Conservation (phyloP, 2,888 invertebrate genomes). For the Agrochola circellaris region DNA sequence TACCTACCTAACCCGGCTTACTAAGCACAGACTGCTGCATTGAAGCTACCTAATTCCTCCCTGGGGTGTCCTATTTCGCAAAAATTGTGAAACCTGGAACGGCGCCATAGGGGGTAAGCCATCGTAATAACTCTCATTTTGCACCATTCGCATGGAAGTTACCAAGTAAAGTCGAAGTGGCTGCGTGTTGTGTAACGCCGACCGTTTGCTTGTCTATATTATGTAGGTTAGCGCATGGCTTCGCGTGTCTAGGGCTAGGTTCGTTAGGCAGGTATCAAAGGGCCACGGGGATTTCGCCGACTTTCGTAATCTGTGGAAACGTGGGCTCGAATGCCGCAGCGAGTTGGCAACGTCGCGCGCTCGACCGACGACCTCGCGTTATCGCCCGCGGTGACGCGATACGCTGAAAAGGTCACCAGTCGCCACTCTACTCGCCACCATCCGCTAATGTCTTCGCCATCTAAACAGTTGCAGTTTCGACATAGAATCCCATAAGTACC, state of each 20-base stretch:
- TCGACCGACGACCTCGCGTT: conserved; percentile 89
- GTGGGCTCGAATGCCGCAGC: conserved; percentile 81
- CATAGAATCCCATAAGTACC: conserved; percentile 82
- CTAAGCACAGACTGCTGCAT: conserved; percentile 58
- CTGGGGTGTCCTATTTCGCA: conserved; percentile 70
- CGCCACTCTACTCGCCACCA: conserved; percentile 78
- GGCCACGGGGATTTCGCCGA: conserved; percentile 83
- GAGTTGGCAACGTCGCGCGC: conserved; percentile 87
- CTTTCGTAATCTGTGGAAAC: conserved; percentile 83
- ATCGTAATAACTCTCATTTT: conserved; percentile 73
- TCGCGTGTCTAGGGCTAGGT: conserved; percentile 74
- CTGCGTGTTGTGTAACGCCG: conserved; percentile 57
- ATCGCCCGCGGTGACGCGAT: conserved; percentile 87
- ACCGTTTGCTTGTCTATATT: conserved; percentile 60
- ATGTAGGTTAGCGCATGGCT: conserved; percentile 71
- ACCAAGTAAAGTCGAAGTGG: conserved; percentile 48
- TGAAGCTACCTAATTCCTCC: conserved; percentile 69
- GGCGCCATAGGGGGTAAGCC: conserved; percentile 70
- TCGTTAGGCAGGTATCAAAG: conserved; percentile 76
- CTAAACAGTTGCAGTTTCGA: conserved; percentile 86
- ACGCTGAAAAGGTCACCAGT: conserved; percentile 88
- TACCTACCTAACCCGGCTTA: conserved; percentile 47
- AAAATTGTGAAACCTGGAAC: conserved; percentile 74
- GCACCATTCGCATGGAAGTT: conserved; percentile 66
- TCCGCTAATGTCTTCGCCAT: conserved; percentile 84